Evolutionary conservation across 2,888 invertebrate species (phyloP).

Genomic region (Liposcelis brunnea): DNA sequence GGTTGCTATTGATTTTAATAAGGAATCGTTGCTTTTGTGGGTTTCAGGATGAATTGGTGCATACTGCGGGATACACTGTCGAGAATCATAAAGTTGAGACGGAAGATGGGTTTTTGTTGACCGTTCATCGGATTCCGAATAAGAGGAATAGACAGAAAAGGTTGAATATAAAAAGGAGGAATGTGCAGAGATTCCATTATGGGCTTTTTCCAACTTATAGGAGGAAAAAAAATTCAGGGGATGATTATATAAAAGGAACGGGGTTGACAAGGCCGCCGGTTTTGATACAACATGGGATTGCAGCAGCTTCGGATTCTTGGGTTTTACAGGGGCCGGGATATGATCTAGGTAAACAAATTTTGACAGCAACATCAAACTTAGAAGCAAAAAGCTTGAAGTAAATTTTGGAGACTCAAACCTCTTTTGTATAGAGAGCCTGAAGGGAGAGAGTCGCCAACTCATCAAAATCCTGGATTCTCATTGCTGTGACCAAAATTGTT

Average conservation of each 20-base stretch:
- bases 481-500: too few species aligned
- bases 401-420: too few species aligned
- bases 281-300: constrained; percentile 14
- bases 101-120: constrained; percentile 14
- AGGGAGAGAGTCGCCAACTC: too few species aligned
- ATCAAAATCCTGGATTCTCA: too few species aligned
- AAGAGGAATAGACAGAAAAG: background rate
- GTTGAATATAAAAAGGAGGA: too few species aligned
- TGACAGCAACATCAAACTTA: background rate
- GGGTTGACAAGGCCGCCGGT: constrained; percentile 10
- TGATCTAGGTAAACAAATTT: background rate
- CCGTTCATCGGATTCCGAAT: constrained; percentile 14
- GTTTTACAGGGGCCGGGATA: background rate
- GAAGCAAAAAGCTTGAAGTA: too few species aligned
- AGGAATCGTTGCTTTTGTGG: too few species aligned
- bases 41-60: too few species aligned
- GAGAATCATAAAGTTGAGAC: constrained; percentile 14
- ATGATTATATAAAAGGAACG: constrained; percentile 3
- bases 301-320: background rate
- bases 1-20: too few species aligned
- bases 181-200: too few species aligned
- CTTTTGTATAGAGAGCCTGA: too few species aligned
- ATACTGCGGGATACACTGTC: constrained; percentile 12
- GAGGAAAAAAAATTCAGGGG: background rate
- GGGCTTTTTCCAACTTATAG: too few species aligned